A percentile compares a stretch with the other conserved stretches of the same genome.
Evolutionary conservation across 2,113 vertebrate species (phyloP).

Genomic region (Leptobrachium ailaonicum): DNA sequence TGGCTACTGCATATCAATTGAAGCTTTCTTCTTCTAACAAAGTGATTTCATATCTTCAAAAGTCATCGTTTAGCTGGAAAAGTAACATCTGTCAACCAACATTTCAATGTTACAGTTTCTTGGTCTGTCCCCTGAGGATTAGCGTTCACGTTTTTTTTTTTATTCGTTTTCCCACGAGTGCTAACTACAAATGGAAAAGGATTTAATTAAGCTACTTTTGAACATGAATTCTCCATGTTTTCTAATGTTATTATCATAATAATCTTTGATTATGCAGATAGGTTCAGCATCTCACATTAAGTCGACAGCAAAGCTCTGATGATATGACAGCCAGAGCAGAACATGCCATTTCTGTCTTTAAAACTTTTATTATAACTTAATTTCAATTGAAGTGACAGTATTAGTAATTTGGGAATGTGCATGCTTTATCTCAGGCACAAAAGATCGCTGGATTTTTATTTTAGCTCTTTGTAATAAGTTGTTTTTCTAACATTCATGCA

Average conservation of each 20-base stretch:
- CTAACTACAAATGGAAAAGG: constrained; percentile 29
- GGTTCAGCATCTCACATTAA: constrained; percentile 16
- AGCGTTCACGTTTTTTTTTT: constrained; percentile 31
- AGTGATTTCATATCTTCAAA: constrained; percentile 45
- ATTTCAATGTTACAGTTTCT: constrained; percentile 36
- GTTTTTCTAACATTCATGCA: too few relatives aligned
- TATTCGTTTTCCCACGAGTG: constrained; percentile 37
- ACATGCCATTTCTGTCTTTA: too few relatives aligned
- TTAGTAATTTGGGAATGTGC: too few relatives aligned
- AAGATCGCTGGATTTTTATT: too few relatives aligned
- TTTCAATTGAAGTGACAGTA: too few relatives aligned
- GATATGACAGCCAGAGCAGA: background rate
- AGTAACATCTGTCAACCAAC: constrained; percentile 45
- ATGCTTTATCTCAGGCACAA: too few relatives aligned
- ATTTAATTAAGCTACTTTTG: constrained; percentile 42
- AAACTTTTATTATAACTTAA: too few relatives aligned
- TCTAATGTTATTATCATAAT: constrained; percentile 44
- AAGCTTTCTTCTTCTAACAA: constrained; percentile 39
- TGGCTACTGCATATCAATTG: constrained; percentile 35
- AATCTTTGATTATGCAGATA: constrained; percentile 46
- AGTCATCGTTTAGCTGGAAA: constrained; percentile 28
- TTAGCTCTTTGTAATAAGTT: too few relatives aligned
- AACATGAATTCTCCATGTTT: constrained; percentile 46
- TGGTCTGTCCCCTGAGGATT: constrained; percentile 30
- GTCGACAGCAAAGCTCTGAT: background rate